Conservation (phyloP, 2,797 vertebrate genomes). For the Eutrigla gurnardus region DNA sequence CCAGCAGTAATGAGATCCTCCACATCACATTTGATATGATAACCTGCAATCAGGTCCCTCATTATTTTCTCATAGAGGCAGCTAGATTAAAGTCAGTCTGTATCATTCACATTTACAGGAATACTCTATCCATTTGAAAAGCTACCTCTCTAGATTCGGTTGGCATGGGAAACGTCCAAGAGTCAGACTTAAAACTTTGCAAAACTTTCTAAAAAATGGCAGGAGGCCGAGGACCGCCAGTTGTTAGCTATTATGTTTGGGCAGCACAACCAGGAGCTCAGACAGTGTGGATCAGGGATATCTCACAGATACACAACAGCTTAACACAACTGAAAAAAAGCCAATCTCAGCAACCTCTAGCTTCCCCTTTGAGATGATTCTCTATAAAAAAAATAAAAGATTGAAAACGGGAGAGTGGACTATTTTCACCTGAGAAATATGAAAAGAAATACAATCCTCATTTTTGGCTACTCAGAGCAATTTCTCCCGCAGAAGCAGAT, state of each 20-base stretch:
- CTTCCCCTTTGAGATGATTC: too few relatives aligned
- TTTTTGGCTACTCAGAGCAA: too few relatives aligned
- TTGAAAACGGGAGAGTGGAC: too few relatives aligned
- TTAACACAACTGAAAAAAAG: not conserved
- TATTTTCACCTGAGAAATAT: too few relatives aligned
- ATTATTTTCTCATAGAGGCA: slow-evolving; percentile 9
- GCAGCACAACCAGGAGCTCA: not conserved
- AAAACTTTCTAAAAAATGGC: not conserved
- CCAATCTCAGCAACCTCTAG: not conserved
- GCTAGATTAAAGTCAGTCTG: slow-evolving; percentile 8
- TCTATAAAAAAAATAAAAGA: too few relatives aligned
- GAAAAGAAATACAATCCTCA: too few relatives aligned
- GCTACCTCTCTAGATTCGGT: not conserved
- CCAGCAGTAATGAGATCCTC: slow-evolving; percentile 5
- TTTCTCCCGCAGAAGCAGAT: not conserved
- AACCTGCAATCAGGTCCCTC: slow-evolving; percentile 6
- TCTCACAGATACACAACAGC: not conserved
- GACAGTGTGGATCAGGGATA: not conserved
- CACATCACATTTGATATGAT: slow-evolving; percentile 9
- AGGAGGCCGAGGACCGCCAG: not conserved
- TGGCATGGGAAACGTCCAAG: not conserved
- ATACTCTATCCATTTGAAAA: not conserved
- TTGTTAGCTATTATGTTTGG: not conserved
- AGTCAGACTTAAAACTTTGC: not conserved
- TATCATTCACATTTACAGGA: not conserved